Conservation (phyloP, 2,113 vertebrate species). For the Anarrhichthys ocellatus region DNA sequence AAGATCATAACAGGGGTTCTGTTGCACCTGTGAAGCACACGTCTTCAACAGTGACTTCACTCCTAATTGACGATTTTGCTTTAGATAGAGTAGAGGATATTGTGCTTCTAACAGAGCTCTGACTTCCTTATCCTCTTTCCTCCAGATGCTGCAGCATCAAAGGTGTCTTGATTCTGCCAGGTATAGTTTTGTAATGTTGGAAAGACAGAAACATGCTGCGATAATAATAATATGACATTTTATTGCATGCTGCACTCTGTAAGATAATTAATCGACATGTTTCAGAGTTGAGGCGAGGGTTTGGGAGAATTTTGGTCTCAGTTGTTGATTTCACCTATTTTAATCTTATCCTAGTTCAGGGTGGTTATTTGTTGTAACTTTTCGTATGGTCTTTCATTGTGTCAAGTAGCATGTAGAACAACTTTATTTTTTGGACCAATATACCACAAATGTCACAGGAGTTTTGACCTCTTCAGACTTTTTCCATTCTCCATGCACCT, state of each 20-base stretch:
- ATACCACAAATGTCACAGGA: no score
- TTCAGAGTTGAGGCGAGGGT: background rate
- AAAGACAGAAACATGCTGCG: constrained; percentile 8
- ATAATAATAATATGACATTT: constrained; percentile 4
- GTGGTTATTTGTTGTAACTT: background rate
- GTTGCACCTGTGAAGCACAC: constrained; percentile 12
- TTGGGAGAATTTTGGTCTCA: background rate
- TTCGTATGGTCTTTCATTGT: background rate
- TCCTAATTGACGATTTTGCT: constrained; percentile 48
- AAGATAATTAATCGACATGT: background rate
- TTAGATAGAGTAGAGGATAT: constrained; percentile 39
- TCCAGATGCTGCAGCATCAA: constrained; percentile 50
- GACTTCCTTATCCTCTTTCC: constrained; percentile 28
- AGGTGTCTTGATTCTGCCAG: constrained; percentile 13
- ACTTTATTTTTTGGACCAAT: no score
- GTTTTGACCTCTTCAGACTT: no score
- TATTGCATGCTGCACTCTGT: background rate
- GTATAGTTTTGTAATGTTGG: background rate
- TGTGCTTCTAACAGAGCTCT: constrained; percentile 34
- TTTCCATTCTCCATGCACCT: no score
- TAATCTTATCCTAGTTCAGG: no score
- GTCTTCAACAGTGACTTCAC: constrained; percentile 29
- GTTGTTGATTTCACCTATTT: background rate
- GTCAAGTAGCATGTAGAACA: background rate
- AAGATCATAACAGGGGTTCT: constrained; percentile 41